These are phyloP conservation scores for Cephonodes hylas DNA, from an alignment of 2,888 invertebrate species.

Conservation along the genomic window DNA sequence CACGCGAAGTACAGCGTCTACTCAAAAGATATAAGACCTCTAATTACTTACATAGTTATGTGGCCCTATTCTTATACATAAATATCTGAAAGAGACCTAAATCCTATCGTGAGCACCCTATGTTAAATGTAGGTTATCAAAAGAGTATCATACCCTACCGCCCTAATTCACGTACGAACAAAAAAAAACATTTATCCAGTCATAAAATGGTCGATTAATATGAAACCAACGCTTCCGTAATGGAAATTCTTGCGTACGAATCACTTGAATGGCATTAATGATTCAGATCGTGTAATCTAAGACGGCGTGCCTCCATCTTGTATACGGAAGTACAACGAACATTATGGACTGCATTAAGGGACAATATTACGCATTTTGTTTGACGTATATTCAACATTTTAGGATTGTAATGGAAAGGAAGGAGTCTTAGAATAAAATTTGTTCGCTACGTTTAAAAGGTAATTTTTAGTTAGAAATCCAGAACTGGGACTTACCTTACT, in stretches of 20 bases:
- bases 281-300: not conserved
- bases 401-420: not conserved
- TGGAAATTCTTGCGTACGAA: not conserved
- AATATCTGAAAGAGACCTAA: too few relatives aligned
- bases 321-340: not conserved
- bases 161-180: too few relatives aligned
- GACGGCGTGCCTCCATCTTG: not conserved
- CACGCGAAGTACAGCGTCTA: too few relatives aligned
- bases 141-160: not conserved
- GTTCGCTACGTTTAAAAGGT: too few relatives aligned
- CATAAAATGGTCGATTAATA: not conserved
- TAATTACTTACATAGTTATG: too few relatives aligned
- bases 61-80: too few relatives aligned
- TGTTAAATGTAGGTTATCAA: too few relatives aligned
- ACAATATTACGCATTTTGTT: not conserved
- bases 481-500: too few relatives aligned
- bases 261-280: slow-evolving; percentile 8
- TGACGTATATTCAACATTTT: not conserved
- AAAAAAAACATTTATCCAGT: not conserved
- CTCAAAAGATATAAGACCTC: too few relatives aligned
- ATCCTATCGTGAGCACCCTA: too few relatives aligned
- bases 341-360: not conserved
- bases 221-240: not conserved
- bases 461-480: too few relatives aligned
- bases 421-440: too few relatives aligned